Base-by-base conservation (phyloP, 2,113 vertebrate species). In the Pseudorectes ferrugineus region DNA sequence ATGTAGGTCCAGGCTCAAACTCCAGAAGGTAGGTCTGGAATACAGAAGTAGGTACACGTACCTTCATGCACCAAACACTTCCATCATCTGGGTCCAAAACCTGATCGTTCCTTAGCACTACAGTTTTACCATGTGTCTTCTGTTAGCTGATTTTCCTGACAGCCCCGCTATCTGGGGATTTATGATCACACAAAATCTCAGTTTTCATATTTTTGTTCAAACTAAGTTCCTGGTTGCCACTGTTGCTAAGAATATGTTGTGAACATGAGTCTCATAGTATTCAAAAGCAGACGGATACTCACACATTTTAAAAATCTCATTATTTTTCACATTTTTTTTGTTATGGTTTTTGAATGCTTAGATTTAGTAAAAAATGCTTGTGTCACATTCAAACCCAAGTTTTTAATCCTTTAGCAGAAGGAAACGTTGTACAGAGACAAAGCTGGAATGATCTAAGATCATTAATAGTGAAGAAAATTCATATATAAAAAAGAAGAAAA, bases 41-140 rank as follows among this genome's bases (percentile, higher is more conserved):
- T 65, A 7, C 15, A 70, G 40, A 70, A 78, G 22, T 2, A 62
- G 18, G 14, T 7, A 51, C 17, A 28, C 0, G 0, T 28, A 43
- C 24, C n/a, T 43, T n/a, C 42, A 48, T 2, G 6, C 11, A 63
- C 10, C 22, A n/a, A 82, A 6, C 4, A 16, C 22, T 84, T 45
- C n/a, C 20, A 33, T 68, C 4, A 42, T 22, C 40, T 43, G 18
- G 3, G 20, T 65, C 45, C 9, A 35, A 87, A 72, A 28, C 2
- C 8, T 36, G 10, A 20, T 49, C 2, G 18, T 68, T 91, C 20
- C 25, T 67, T 24, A 54, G 14, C 12, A 6, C 36, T 73, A 5
- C 9, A 45, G 6, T 31, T 91, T 70, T 33, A 36, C 26, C 10
- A 14, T 2, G 1, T 35, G 20, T 26, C 26, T 63, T 80, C 24